phyloP scores from a whole-genome alignment of 2,797 vertebrate species.

The Kryptolebias ocellatus region DNA sequence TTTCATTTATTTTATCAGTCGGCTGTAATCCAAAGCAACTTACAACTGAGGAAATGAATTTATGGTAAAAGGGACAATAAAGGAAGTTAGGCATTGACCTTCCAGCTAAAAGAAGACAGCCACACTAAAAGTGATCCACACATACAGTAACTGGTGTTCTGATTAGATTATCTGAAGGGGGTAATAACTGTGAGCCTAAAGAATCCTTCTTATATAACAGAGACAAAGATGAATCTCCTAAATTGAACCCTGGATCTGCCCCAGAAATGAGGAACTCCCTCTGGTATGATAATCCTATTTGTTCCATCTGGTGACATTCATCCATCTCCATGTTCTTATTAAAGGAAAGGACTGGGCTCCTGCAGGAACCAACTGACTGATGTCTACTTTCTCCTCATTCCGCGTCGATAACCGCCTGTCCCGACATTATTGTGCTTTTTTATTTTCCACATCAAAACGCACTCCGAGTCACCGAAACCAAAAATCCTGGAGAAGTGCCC shows the following conservation, averaged over 20 bases:
- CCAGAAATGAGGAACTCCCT: neutral
- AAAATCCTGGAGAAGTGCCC: constrained; percentile 37
- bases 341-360: neutral
- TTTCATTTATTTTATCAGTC: no score
- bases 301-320: neutral
- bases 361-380: neutral
- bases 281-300: neutral
- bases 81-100: no score
- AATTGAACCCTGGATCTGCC: neutral
- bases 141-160: neutral
- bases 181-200: constrained; percentile 8
- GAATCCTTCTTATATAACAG: neutral
- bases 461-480: constrained; percentile 47
- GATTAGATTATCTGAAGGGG: constrained; percentile 8
- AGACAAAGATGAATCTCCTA: constrained; percentile 3
- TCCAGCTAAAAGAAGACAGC: no score
- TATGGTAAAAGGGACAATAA: no score
- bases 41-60: no score
- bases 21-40: no score
- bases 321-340: neutral
- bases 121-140: neutral
- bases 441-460: neutral
- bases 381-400: neutral
- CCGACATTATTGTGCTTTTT: no score
- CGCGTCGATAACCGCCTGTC: neutral